phyloP scores from a whole-genome alignment of 2,888 invertebrate genomes.

The Melieria omissa region DNA sequence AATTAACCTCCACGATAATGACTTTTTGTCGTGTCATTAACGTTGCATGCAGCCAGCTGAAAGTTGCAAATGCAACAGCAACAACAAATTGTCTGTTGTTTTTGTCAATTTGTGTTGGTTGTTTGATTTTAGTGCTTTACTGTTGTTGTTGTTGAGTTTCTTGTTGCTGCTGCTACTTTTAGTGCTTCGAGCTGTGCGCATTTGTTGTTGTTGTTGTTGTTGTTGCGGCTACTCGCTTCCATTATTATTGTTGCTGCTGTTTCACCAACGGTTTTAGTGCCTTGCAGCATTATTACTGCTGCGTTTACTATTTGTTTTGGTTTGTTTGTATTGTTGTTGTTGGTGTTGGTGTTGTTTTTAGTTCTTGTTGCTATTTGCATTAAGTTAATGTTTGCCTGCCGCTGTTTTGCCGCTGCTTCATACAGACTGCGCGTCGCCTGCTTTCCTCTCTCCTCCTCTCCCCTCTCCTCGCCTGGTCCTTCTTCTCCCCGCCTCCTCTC shows the following conservation, averaged over 20 bases:
- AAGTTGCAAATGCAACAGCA: neutral
- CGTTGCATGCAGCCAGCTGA: neutral
- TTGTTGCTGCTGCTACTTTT: neutral
- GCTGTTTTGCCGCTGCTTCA: neutral
- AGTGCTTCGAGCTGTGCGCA: neutral
- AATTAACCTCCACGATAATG: constrained; percentile 9
- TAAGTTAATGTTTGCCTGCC: neutral
- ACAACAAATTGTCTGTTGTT: neutral
- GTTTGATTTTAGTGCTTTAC: neutral
- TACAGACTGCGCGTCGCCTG: too few relatives aligned
- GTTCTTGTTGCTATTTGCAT: neutral
- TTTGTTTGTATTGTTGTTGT: neutral
- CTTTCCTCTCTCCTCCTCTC: too few relatives aligned
- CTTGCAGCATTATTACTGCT: too few relatives aligned
- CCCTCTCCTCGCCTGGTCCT: too few relatives aligned
- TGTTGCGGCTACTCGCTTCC: neutral
- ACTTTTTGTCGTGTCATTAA: constrained; percentile 18
- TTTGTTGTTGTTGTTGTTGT: neutral
- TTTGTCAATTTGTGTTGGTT: neutral
- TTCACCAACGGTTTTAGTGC: too few relatives aligned
- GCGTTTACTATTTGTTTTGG: too few relatives aligned
- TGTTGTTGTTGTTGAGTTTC: neutral
- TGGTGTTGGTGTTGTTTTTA: neutral
- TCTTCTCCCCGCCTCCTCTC: too few relatives aligned
- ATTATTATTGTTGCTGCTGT: too few relatives aligned